These are phyloP conservation scores for Aleiodes sp. DNA, from an alignment of 1,140 invertebrate species.

Conservation along the genomic window DNA sequence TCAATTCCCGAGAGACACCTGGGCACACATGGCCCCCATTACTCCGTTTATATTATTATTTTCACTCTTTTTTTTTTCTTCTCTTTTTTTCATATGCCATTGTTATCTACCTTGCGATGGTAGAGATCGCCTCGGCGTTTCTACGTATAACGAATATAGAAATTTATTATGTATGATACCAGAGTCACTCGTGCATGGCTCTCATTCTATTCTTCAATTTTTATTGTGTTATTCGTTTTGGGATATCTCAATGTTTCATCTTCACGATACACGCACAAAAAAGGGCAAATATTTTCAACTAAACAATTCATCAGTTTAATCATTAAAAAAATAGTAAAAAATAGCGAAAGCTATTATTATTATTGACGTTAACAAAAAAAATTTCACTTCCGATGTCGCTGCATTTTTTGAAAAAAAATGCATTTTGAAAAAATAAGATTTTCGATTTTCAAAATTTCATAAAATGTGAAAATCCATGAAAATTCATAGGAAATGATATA, in stretches of 20 bases:
- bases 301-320: too few relatives aligned
- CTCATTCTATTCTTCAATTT: neutral
- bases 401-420: too few relatives aligned
- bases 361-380: too few relatives aligned
- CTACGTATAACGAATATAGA: slow-evolving; percentile 8
- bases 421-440: too few relatives aligned
- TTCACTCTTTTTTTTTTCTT: neutral
- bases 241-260: neutral
- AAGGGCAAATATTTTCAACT: too few relatives aligned
- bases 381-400: too few relatives aligned
- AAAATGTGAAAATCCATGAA: too few relatives aligned
- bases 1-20: slow-evolving; percentile 32
- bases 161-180: neutral
- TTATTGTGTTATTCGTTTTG: neutral
- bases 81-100: neutral
- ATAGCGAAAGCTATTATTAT: too few relatives aligned
- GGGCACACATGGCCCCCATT: slow-evolving; percentile 27
- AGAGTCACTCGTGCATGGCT: neutral
- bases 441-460: too few relatives aligned
- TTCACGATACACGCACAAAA: too few relatives aligned
- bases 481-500: too few relatives aligned
- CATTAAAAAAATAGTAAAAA: too few relatives aligned
- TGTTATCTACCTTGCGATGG: neutral
- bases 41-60: neutral
- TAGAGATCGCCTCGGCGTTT: neutral